Evolutionary conservation across 2,797 vertebrate genomes (phyloP), one percentile per base, ranked within the genome.

Genomic region (Percopsis omiscomaycus): DNA sequence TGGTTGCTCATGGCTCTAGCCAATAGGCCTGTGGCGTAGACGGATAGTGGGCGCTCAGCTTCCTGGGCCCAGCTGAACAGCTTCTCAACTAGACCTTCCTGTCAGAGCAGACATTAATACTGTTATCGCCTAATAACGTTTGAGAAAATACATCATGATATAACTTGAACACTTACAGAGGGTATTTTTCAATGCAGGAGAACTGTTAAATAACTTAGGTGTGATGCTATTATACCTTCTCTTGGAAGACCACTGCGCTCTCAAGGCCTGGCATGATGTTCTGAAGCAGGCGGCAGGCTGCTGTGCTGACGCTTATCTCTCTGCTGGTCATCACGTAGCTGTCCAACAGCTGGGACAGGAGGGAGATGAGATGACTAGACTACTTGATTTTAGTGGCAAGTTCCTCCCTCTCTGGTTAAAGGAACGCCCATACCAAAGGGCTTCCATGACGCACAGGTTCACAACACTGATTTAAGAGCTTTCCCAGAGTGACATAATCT

Each of bases 261-360:
- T 98, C 97, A 77, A 99, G 90, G 4, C 96, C 96, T 0, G 96
- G 96, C 94, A 96, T 95, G 81, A 99, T 97, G 88, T 98, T 95
- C 79, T 94, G 88, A 3, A 99, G 92, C 51, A 99, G 94, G 28
- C 97, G 91, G 64, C 96, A 98, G 45, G 96, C 96, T 0, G 95
- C 95, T 0, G 95, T 98, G 84, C 96, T 97, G 55, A 99, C 86
- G 3, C 87, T 89, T 37, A 92, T 85, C 68, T 98, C 97, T 80
- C 95, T 92, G 87, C 96, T 98, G 57, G 92, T 96, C 96, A 99
- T 96, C 77, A 98, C 94, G 0, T 98, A 99, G 0, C 93, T 92
- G 75, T 97, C 96, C 85, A 98, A 87, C 77, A 99, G 86, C 97
- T 99, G 72, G 0, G 61, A 60, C 22, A 71, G 12, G 12, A 48